Evolutionary conservation across 2,113 vertebrate genomes (phyloP).

Genomic region (Desmodus rotundus): DNA sequence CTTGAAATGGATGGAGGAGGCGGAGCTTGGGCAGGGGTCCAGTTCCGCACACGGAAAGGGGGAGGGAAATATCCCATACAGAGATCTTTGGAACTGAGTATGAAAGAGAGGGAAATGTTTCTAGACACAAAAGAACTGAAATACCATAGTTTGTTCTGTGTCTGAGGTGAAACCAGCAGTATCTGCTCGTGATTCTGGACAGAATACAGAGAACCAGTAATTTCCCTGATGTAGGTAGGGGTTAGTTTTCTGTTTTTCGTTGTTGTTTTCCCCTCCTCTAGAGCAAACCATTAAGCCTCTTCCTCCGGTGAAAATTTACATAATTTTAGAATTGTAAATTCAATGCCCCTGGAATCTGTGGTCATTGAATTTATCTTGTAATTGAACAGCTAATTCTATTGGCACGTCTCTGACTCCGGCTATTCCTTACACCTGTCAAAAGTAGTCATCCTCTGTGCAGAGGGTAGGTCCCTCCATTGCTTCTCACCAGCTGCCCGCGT

Average conservation of each 20-base stretch:
- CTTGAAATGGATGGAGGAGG: not conserved
- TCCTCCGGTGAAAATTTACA: conserved; percentile 25
- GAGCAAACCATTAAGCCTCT: not conserved
- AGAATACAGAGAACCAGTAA: not conserved
- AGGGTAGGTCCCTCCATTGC: not conserved
- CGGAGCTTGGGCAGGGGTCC: not conserved
- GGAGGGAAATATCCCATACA: not conserved
- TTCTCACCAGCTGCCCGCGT: conserved; percentile 47
- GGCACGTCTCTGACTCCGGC: not conserved
- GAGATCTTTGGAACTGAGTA: not conserved
- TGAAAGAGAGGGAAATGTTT: not conserved
- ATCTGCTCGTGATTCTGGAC: not conserved
- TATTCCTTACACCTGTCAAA: not conserved
- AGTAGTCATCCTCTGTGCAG: not conserved
- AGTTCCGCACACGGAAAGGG: not conserved
- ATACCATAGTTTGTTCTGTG: not conserved
- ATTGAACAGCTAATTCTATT: conserved; percentile 13
- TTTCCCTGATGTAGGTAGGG: not conserved
- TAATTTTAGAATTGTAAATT: not conserved
- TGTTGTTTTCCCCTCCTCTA: not conserved
- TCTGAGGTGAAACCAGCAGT: not conserved
- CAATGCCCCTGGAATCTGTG: not conserved
- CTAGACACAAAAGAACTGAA: not conserved
- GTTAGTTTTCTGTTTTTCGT: not conserved
- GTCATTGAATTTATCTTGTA: not conserved